Base-by-base conservation (phyloP, 23 tunicate genomes). In the Ascidia mentula region DNA sequence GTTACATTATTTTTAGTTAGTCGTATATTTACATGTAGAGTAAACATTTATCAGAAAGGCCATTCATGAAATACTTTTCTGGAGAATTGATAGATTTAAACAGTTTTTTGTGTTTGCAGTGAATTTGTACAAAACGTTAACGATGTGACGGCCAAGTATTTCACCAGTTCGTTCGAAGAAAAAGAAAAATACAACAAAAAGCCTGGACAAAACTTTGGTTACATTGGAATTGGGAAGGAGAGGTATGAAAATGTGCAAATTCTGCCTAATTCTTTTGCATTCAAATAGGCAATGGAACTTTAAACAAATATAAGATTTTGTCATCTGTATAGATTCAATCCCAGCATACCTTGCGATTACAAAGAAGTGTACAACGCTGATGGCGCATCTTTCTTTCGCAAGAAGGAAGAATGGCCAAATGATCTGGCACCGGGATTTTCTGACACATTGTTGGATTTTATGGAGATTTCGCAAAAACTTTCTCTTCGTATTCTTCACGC, bases 301-400 rank as follows among this genome's bases (percentile, higher is more conserved):
- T n/a, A n/a, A n/a, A n/a, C 17, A n/a, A n/a, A n/a, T n/a, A n/a
- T n/a, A n/a, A n/a, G n/a, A n/a, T n/a, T n/a, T 15, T 9, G 15
- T 42, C 53, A 15, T 15, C 15, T 42, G 12, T 9, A 42, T 15
- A 36, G 59, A 6, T 46, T 83, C 6, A 72, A 89, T 59, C 92
- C 86, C 17, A 24, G 34, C 7, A 71, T 77, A 6, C 86, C 92
- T 1, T n/a, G 42, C 1, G 92, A 88, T 77, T 82, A 81, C 73
- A 88, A 82, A 45, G 92, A 88, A 70, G 81, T 82, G 12, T 88
- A 81, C 37, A 81, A 88, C 40, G 38, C 73, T 6, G 45, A 12
- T 37, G 60, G 80, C 59, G 24, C 18, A 36, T 38, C 69, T 12
- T 77, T 76, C 17, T 26, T 18, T 22, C 30, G 60, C 59, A 33